Conservation (phyloP, 2,888 invertebrate genomes). For the Thera obeliscata region DNA sequence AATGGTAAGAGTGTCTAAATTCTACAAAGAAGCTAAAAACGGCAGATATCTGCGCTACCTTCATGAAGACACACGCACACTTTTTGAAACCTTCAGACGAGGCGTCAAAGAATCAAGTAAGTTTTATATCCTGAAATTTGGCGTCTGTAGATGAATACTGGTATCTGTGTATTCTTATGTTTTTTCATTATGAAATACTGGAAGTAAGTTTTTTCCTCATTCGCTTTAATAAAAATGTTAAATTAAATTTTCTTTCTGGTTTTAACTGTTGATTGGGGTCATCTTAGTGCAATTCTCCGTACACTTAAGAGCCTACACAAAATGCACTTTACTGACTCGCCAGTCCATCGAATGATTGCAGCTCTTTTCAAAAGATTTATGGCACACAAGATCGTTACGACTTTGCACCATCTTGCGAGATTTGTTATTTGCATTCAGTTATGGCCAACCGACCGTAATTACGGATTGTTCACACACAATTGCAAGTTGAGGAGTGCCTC, state of each 20-base stretch:
- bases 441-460: slow-evolving; percentile 45
- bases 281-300: slow-evolving; percentile 5
- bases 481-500: slow-evolving; percentile 58
- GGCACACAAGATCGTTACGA: slow-evolving; percentile 41
- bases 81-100: slow-evolving; percentile 95
- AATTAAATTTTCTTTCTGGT: not conserved
- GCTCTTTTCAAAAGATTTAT: slow-evolving; percentile 36
- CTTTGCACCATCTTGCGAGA: slow-evolving; percentile 39
- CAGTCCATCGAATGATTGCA: slow-evolving; percentile 31
- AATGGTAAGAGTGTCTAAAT: slow-evolving; percentile 94
- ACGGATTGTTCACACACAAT: slow-evolving; percentile 53
- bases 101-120: slow-evolving; percentile 96
- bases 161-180: too few species aligned
- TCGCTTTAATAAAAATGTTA: too few species aligned
- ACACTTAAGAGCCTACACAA: slow-evolving; percentile 6
- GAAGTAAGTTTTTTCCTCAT: too few species aligned
- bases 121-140: slow-evolving; percentile 53
- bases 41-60: slow-evolving; percentile 93
- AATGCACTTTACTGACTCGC: slow-evolving; percentile 22
- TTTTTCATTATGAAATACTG: too few species aligned
- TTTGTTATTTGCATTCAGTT: slow-evolving; percentile 45
- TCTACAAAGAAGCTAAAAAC: slow-evolving; percentile 95
- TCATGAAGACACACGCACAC: slow-evolving; percentile 93
- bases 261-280: slow-evolving; percentile 6
- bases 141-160: too few species aligned